These are phyloP conservation scores for Apamea anceps DNA, from an alignment of 2,888 invertebrate genomes.

Conservation along the genomic window DNA sequence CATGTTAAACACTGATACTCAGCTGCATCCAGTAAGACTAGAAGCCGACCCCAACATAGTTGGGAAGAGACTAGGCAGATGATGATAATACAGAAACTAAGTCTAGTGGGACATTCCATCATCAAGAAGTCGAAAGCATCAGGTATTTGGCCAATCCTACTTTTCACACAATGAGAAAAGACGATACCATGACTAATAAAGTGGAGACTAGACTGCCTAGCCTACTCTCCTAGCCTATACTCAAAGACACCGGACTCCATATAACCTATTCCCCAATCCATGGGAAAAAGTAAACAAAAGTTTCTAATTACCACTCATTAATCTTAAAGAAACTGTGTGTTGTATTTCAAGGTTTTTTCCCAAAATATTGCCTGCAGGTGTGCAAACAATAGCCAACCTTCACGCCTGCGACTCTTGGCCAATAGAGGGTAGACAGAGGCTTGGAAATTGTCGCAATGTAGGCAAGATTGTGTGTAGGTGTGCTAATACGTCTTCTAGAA, in stretches of 20 bases:
- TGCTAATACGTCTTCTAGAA: constrained; percentile 35
- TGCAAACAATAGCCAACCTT: constrained; percentile 65
- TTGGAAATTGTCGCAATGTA: constrained; percentile 57
- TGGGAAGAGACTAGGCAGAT: no score
- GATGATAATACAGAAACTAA: no score
- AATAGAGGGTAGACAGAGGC: constrained; percentile 49
- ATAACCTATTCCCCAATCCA: constrained; percentile 10
- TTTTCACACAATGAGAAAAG: background rate
- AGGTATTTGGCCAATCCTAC: background rate
- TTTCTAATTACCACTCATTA: constrained; percentile 55
- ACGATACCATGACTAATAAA: no score
- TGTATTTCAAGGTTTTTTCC: constrained; percentile 62
- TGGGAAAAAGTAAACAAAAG: constrained; percentile 55
- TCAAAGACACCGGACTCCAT: background rate
- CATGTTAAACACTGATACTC: no score
- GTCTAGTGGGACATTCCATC: background rate
- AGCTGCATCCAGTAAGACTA: no score
- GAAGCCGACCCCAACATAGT: no score
- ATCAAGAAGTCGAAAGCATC: background rate
- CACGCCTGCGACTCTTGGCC: constrained; percentile 61
- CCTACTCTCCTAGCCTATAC: background rate
- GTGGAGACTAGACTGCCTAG: background rate
- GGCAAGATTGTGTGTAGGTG: constrained; percentile 36
- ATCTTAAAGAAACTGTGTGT: constrained; percentile 37
- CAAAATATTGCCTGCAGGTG: constrained; percentile 59